Evolutionary conservation across 1,140 invertebrate genomes (phyloP), one percentile per base, ranked within the genome.

Genomic region (Scaptomyza montana): DNA sequence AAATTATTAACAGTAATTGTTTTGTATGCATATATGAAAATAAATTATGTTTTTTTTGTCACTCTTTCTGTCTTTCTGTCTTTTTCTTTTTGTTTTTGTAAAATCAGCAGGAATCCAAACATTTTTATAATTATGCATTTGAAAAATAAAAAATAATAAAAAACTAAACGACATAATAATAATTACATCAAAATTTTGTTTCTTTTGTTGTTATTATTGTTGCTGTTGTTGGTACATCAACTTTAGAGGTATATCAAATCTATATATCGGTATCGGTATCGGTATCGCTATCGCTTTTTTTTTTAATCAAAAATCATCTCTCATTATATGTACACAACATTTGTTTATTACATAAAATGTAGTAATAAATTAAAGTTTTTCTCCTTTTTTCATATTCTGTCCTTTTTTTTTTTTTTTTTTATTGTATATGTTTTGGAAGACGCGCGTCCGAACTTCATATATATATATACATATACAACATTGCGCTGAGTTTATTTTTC

Each of bases 1-100:
- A 85, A 85, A 85, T 85, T 85, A 85, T 85, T 86, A 85, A 85
- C 74, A 86, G 63, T 85, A 86, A 80, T 59, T 66, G 68, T 61
- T 78, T 67, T 67, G 39, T 43, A 69, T 74, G 30, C 50, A 59
- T 53, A 68, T 64, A 65, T 63, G 63, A 77, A 70, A 84, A 85
- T 85, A 84, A 79, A 85, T 85, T 86, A 85, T 67, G 67, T 74
- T 80, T 70, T 50, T 45, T 67, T 28, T 71, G 0, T 43, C 4
- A 1, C 57, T 46, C 54, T 36, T 71, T 54, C 66, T 80, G 36
- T 39, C 49, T n/a, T n/a, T n/a, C n/a, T n/a, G 16, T 1, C 16
- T 16, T 16, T 16, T 16, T 16, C 16, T 16, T 16, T 16, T 16
- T 16, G 16, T 62, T 56, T 69, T 36, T 30, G 33, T 54, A 28